Evolutionary conservation across 2,888 invertebrate species (phyloP), one percentile per base, ranked within the genome.

Genomic region (Idaea biselata): DNA sequence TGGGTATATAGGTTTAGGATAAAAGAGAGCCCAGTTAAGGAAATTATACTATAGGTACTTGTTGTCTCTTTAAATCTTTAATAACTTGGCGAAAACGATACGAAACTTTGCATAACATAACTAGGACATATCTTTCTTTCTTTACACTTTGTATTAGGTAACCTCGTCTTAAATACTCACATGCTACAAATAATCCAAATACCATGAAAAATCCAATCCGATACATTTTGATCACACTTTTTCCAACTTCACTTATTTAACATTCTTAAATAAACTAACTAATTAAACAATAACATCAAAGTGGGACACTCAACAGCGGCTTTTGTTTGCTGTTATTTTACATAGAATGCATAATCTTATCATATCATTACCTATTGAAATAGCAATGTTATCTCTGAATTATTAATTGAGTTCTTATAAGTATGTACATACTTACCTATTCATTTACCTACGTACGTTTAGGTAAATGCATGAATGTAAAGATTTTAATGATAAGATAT

Each of bases 401-500:
- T 44, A 44, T 44, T 44, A 44, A 44, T 44, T 44, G 44, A 44
- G 44, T 44, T 14, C 8, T 8, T 11, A 44, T 25, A 25, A 25
- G 25, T 25, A 25, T 5, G 1, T 25, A 5, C 25, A 25, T 25
- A 44, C 3, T 3, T 44, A 44, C 44, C 11, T 44, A 44, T 11
- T 11, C 11, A 44, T 14, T 44, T 11, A 44, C 0, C 11, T 44
- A 14, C 8, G 11, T 44, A 44, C 11, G 14, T 11, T 8, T 44
- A 44, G 14, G 6, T 25, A 25, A 25, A 25, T 25, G 25, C 25
- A 25, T 25, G 25, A 44, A 14, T 79, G 74, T 69, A 71, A 71
- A 75, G 79, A 81, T 83, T 84, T 74, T 64, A 67, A 62, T 60
- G 79, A 82, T 79, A 74, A 70, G 77, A 74, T 75, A 63, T 25